Base-by-base conservation (phyloP, 2,797 vertebrate genomes). In the Acropternis orthonyx region DNA sequence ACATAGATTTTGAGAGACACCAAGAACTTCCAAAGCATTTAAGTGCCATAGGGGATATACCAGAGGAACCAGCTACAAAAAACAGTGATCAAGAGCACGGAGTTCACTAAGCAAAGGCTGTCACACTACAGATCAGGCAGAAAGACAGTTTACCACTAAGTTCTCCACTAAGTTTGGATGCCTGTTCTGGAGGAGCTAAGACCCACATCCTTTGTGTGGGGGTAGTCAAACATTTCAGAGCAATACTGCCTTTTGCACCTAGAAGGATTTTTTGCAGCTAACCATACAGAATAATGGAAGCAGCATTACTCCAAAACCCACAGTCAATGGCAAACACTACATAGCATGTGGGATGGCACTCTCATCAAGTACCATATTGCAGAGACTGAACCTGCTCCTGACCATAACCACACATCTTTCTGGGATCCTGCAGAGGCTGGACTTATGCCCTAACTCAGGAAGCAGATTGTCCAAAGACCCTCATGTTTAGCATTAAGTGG, bases 1-100 rank as follows among this genome's bases (percentile, higher is more conserved):
- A 11, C 10, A 14, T 26, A 10, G 20, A 19, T 46, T 85, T 51
- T 92, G 48, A 66, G 34, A 58, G 36, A n/a, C 22, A 69, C 7
- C 17, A 51, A 37, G 24, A 71, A 63, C 20, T 56, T 58, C n/a
- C 82, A 49, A 56, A 79, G 30, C 9, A 28, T 17, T 21, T 27
- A 39, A 78, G 32, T 67, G 37, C 24, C 32, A 5, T 3, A 8
- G 12, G 3, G 12, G 9, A 34, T 36, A 37, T 55, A 63, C 13
- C 56, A 68, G 48, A 71, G 20, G 39, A 72, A 61, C 14, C n/a
- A 81, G 27, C 44, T 73, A 63, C 61, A 80, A 56, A 62, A 69
- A 8, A 0, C 12, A 6, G 3, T 15, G 16, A 27, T 24, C 26
- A 52, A 54, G 12, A 6, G 36, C 39, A 20, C 1, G 1, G 66